Evolutionary conservation across 2,797 vertebrate genomes (phyloP).

Genomic region (Chaetodon trifasciatus): DNA sequence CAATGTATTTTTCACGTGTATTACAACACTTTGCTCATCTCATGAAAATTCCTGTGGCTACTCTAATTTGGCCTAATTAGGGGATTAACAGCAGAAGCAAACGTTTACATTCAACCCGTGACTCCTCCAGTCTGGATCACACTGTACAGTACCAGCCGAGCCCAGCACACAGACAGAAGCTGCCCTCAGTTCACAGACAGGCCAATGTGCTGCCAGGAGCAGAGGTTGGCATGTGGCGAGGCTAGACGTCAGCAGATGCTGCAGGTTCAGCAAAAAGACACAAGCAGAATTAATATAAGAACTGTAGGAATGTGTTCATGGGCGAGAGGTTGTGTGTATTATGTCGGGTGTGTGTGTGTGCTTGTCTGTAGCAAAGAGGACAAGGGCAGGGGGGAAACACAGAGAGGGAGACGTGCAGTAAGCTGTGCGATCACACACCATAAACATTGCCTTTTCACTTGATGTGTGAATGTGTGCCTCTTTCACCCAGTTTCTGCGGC

Average conservation of each 20-base stretch:
- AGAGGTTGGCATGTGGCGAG: slow-evolving; percentile 49
- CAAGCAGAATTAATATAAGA: slow-evolving; percentile 43
- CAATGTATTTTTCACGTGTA: background rate
- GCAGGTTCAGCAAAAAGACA: slow-evolving; percentile 46
- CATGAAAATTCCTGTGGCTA: slow-evolving; percentile 11
- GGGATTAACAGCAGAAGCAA: slow-evolving; percentile 53
- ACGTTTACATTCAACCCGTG: slow-evolving; percentile 57
- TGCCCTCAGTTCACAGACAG: slow-evolving; percentile 66
- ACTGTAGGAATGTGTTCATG: slow-evolving; percentile 59
- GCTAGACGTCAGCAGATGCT: slow-evolving; percentile 63
- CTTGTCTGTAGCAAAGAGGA: background rate
- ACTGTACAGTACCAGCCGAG: slow-evolving; percentile 12
- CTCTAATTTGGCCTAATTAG: slow-evolving; percentile 40
- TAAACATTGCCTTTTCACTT: slow-evolving; percentile 48
- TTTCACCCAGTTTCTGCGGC: slow-evolving; percentile 20
- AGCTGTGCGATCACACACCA: slow-evolving; percentile 17
- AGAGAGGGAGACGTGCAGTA: slow-evolving; percentile 17
- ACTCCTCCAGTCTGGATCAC: slow-evolving; percentile 55
- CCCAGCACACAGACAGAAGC: slow-evolving; percentile 34
- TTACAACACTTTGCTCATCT: slow-evolving; percentile 12
- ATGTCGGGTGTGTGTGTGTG: slow-evolving; percentile 13
- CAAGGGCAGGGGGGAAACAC: background rate
- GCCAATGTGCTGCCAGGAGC: slow-evolving; percentile 33
- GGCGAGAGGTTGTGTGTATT: slow-evolving; percentile 27
- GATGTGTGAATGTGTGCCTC: slow-evolving; percentile 17